Evolutionary conservation across 2,888 invertebrate genomes (phyloP).

Genomic region (Timema cristinae): DNA sequence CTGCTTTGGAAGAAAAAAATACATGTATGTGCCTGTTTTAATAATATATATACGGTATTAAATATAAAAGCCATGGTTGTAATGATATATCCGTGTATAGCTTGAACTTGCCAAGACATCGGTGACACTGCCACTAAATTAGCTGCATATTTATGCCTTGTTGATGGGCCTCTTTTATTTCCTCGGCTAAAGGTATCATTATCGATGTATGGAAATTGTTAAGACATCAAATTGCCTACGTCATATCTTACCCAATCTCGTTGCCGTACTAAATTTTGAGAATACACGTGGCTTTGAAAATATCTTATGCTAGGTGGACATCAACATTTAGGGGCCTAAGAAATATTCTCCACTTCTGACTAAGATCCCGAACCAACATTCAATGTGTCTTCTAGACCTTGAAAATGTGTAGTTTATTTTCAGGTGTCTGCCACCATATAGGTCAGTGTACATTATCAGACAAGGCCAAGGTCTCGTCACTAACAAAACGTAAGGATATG

Average conservation of each 20-base stretch:
- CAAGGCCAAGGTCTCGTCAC: neutral
- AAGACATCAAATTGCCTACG: no score
- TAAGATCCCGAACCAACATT: neutral
- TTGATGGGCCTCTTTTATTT: no score
- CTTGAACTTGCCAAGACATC: no score
- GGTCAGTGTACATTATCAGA: neutral
- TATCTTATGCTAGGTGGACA: neutral
- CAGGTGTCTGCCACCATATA: neutral
- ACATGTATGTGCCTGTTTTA: no score
- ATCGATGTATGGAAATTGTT: no score
- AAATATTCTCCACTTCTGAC: constrained; percentile 3
- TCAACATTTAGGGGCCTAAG: constrained; percentile 3
- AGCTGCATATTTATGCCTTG: no score
- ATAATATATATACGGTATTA: no score
- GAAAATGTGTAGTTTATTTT: neutral
- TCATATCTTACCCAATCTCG: neutral
- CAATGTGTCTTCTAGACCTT: neutral
- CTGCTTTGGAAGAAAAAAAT: no score
- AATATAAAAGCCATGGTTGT: no score
- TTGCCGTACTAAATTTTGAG: constrained; percentile 6
- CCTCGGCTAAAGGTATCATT: no score
- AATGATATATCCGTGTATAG: no score
- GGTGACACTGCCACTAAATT: no score
- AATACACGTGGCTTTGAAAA: neutral
- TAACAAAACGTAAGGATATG: neutral